A percentile compares a stretch with the other conserved stretches of the same genome.
Conservation (phyloP, 2,797 vertebrate genomes). For the Iguana delicatissima region DNA sequence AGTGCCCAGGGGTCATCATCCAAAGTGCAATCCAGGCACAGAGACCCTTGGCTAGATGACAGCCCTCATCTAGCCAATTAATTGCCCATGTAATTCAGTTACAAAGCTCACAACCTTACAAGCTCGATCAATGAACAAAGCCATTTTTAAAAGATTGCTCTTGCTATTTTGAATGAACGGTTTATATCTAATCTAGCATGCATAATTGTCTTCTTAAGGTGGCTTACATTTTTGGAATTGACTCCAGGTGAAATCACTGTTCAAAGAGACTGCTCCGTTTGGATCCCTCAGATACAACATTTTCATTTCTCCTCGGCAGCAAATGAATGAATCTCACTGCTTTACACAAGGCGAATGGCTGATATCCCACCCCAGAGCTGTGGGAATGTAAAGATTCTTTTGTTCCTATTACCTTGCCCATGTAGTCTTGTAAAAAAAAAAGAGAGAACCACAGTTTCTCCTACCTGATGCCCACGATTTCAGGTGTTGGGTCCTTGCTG, state of each 20-base stretch:
- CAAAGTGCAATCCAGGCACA: not conserved
- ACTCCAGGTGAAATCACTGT: not conserved
- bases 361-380: not conserved
- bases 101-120: not conserved
- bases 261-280: not conserved
- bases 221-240: not conserved
- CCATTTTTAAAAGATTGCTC: not conserved
- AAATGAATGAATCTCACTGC: not conserved
- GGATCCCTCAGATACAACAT: not conserved
- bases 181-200: not conserved
- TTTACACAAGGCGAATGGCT: not conserved
- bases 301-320: not conserved
- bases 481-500: not conserved
- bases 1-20: not conserved
- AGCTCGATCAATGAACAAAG: not conserved
- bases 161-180: too few species aligned
- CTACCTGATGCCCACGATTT: constrained; percentile 17
- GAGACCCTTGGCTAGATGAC: not conserved
- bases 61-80: not conserved
- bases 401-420: not conserved
- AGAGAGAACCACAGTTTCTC: not conserved
- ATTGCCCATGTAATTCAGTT: not conserved
- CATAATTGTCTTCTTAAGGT: not conserved
- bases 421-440: too few species aligned
- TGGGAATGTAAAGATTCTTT: not conserved